phyloP scores from a whole-genome alignment of 2,797 vertebrate species.

The Etheostoma perlongum region DNA sequence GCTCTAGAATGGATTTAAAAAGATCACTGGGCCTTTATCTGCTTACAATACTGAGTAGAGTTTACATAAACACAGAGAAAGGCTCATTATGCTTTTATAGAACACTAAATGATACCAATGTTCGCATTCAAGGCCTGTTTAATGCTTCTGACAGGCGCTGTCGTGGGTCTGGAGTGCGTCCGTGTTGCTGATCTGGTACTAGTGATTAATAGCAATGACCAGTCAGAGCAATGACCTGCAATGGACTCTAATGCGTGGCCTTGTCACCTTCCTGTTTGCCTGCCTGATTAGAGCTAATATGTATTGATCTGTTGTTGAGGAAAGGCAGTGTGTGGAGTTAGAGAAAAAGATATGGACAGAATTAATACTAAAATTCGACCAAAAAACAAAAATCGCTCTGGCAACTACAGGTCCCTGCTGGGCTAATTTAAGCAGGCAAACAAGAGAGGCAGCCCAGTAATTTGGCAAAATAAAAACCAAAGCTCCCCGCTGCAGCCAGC shows the following conservation, averaged over 20 bases:
- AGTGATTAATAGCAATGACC: slow-evolving; percentile 49
- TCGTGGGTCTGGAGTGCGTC: slow-evolving; percentile 25
- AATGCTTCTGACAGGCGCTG: not conserved
- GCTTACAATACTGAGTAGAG: slow-evolving; percentile 58
- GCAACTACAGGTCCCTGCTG: slow-evolving; percentile 71
- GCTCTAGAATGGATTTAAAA: slow-evolving; percentile 63
- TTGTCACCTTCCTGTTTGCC: slow-evolving; percentile 48
- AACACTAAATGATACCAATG: slow-evolving; percentile 17
- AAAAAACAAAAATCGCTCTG: slow-evolving; percentile 54
- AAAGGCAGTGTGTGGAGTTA: slow-evolving; percentile 24
- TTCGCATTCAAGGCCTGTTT: slow-evolving; percentile 12
- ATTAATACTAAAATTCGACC: slow-evolving; percentile 54
- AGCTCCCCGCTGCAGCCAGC: slow-evolving; percentile 51
- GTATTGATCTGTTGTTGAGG: slow-evolving; percentile 61
- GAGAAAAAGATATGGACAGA: slow-evolving; percentile 35
- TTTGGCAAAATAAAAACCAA: slow-evolving; percentile 69
- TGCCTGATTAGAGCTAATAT: slow-evolving; percentile 48
- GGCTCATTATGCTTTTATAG: slow-evolving; percentile 40
- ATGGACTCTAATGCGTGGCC: slow-evolving; percentile 50
- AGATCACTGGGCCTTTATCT: slow-evolving; percentile 66
- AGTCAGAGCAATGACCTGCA: slow-evolving; percentile 33
- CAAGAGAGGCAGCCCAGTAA: slow-evolving; percentile 58
- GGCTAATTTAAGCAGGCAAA: slow-evolving; percentile 77
- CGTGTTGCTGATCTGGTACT: slow-evolving; percentile 18
- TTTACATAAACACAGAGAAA: slow-evolving; percentile 54